phyloP scores from a whole-genome alignment of 2,113 vertebrate genomes.

The Shinisaurus crocodilurus region DNA sequence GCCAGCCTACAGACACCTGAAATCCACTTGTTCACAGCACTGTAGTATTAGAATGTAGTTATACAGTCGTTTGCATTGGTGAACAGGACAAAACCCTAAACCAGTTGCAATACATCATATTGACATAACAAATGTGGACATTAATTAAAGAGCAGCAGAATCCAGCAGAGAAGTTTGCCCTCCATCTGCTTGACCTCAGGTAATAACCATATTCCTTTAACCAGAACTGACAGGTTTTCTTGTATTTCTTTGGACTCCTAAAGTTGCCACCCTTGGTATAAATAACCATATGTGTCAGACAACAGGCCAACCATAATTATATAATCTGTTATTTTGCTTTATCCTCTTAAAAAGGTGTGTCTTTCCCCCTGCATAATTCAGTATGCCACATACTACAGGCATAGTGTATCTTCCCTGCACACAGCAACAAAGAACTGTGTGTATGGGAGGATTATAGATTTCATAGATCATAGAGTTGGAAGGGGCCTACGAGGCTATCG shows the following conservation, averaged over 20 bases:
- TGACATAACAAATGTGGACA: slow-evolving; percentile 87
- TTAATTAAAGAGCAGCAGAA: slow-evolving; percentile 84
- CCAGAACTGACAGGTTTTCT: slow-evolving; percentile 83
- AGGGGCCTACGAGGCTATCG: too few relatives aligned
- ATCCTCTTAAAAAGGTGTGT: slow-evolving; percentile 22
- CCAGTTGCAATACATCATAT: slow-evolving; percentile 75
- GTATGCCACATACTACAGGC: neutral
- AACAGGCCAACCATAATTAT: slow-evolving; percentile 50
- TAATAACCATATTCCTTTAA: slow-evolving; percentile 83
- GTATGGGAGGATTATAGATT: too few relatives aligned
- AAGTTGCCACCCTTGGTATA: slow-evolving; percentile 73
- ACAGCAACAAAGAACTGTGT: neutral
- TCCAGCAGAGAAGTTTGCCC: slow-evolving; percentile 83
- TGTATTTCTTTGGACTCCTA: slow-evolving; percentile 74
- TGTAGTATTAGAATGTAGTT: slow-evolving; percentile 72
- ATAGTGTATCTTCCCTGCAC: neutral
- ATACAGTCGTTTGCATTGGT: slow-evolving; percentile 74
- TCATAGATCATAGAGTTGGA: too few relatives aligned
- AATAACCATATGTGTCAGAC: slow-evolving; percentile 73
- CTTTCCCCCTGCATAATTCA: neutral
- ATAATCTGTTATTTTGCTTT: slow-evolving; percentile 14
- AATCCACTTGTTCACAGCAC: slow-evolving; percentile 33
- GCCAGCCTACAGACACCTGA: slow-evolving; percentile 6
- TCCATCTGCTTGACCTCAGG: slow-evolving; percentile 86
- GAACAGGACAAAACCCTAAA: slow-evolving; percentile 71